phyloP scores from a whole-genome alignment of 1,140 invertebrate species.

The Kradibia gibbosae region DNA sequence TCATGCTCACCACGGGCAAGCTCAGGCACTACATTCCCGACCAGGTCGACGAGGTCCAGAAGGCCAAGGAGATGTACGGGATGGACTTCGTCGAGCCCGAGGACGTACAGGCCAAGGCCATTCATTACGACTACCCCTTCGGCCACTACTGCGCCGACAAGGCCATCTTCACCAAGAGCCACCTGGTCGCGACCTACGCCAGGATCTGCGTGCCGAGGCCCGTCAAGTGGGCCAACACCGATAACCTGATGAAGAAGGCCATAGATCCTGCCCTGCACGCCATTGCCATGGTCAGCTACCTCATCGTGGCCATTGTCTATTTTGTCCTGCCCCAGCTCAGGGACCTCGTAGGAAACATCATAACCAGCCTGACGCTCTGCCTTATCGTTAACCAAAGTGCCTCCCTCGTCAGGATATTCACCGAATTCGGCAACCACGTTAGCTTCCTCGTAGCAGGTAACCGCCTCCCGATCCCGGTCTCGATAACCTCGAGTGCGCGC shows the following conservation, averaged over 20 bases:
- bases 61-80: slow-evolving; percentile 69
- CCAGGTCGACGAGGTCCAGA: slow-evolving; percentile 46
- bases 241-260: slow-evolving; percentile 82
- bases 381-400: slow-evolving; percentile 83
- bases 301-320: slow-evolving; percentile 85
- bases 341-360: slow-evolving; percentile 87
- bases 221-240: slow-evolving; percentile 79
- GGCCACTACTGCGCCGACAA: slow-evolving; percentile 87
- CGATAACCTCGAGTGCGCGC: not conserved
- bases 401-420: slow-evolving; percentile 84
- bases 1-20: slow-evolving; percentile 79
- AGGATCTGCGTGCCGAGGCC: slow-evolving; percentile 82
- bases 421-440: slow-evolving; percentile 83
- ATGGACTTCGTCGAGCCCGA: slow-evolving; percentile 62
- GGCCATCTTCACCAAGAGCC: slow-evolving; percentile 70
- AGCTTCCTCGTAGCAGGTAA: slow-evolving; percentile 84
- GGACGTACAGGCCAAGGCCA: slow-evolving; percentile 63
- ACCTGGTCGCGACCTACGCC: slow-evolving; percentile 77
- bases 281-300: slow-evolving; percentile 79
- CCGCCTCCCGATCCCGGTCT: slow-evolving; percentile 20
- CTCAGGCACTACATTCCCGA: slow-evolving; percentile 80
- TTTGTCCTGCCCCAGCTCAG: slow-evolving; percentile 87
- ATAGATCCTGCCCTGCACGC: slow-evolving; percentile 83
- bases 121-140: slow-evolving; percentile 80
- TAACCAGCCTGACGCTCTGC: slow-evolving; percentile 84